phyloP scores from a whole-genome alignment of 2,888 invertebrate species.

The Oligia latruncula region DNA sequence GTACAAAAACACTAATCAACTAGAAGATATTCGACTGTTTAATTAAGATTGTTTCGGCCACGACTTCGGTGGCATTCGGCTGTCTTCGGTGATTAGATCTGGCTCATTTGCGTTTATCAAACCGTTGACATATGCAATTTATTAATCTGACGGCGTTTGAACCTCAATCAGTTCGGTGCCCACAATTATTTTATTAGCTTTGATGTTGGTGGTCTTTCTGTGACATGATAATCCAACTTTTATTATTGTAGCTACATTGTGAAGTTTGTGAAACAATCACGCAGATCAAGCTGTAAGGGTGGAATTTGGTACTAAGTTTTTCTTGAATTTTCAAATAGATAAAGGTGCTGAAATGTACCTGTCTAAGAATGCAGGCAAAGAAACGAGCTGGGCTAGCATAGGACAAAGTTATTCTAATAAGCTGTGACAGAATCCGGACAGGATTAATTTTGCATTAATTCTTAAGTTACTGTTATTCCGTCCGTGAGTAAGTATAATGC shows the following conservation, averaged over 20 bases:
- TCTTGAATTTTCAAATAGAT: background rate
- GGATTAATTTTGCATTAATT: background rate
- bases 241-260: conserved; percentile 21
- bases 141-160: conserved; percentile 69
- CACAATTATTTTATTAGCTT: conserved; percentile 68
- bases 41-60: conserved; percentile 66
- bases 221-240: conserved; percentile 39
- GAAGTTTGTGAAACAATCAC: conserved; percentile 15
- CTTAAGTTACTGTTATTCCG: conserved; percentile 8
- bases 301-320: background rate
- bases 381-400: background rate
- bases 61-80: conserved; percentile 74
- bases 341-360: background rate
- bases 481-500: background rate
- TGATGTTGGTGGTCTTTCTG: conserved; percentile 65
- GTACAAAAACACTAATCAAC: conserved; percentile 54
- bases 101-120: conserved; percentile 75
- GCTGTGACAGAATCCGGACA: background rate
- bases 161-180: conserved; percentile 62
- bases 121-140: conserved; percentile 73
- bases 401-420: background rate
- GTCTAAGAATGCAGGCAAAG: background rate
- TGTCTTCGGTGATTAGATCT: conserved; percentile 71
- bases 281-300: background rate
- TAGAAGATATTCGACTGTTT: conserved; percentile 55